Evolutionary conservation across 2,113 vertebrate genomes (phyloP).

Genomic region (Stigmatopora nigra): DNA sequence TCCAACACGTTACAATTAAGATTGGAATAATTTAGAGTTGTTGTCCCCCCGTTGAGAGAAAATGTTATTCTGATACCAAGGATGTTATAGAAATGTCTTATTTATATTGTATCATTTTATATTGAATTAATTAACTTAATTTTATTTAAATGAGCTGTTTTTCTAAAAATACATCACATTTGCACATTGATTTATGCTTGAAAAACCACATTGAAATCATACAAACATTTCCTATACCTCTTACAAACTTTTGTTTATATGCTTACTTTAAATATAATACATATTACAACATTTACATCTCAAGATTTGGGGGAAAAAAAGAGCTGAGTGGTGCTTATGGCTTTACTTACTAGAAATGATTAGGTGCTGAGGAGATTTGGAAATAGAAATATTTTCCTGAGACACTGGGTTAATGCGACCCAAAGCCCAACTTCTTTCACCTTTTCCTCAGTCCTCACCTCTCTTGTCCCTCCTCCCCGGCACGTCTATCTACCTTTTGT

Average conservation of each 20-base stretch:
- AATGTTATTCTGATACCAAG: not conserved
- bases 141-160: not conserved
- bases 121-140: not conserved
- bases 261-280: too few relatives aligned
- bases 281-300: not conserved
- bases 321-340: not conserved
- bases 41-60: not conserved
- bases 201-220: not conserved
- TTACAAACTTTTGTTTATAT: not conserved
- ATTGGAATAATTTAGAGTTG: not conserved
- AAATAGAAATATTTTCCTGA: not conserved
- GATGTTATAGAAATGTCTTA: not conserved
- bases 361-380: not conserved
- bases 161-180: not conserved
- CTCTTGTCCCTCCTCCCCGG: slow-evolving; percentile 26
- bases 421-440: slow-evolving; percentile 9
- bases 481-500: slow-evolving; percentile 56
- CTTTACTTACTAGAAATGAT: not conserved
- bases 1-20: not conserved
- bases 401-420: slow-evolving; percentile 6
- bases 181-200: not conserved
- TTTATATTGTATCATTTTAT: not conserved
- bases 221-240: not conserved
- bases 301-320: not conserved
- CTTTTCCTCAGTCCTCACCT: slow-evolving; percentile 24